A percentile compares a stretch with the other conserved stretches of the same genome.
phyloP scores from a whole-genome alignment of 2,888 invertebrate genomes.

The Theretra japonica region DNA sequence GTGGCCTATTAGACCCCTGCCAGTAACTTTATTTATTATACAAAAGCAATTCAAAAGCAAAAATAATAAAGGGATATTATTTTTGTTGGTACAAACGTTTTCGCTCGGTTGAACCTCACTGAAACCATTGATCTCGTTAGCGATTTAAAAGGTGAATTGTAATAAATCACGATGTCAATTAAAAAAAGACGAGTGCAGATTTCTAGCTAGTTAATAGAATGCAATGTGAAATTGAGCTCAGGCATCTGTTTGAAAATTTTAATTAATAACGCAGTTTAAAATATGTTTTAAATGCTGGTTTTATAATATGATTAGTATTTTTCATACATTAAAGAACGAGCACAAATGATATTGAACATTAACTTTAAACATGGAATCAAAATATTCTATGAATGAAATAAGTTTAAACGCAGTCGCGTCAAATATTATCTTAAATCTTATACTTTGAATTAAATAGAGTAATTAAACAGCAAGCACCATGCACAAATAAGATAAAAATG shows the following conservation, averaged over 20 bases:
- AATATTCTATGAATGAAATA: no score
- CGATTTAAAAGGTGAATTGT: conserved; percentile 36
- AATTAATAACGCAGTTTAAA: background rate
- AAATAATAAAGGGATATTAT: conserved; percentile 19
- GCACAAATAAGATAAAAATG: background rate
- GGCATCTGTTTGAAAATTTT: conserved; percentile 38
- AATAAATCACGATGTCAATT: conserved; percentile 59
- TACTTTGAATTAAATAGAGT: no score
- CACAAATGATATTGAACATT: no score
- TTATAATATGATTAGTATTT: background rate
- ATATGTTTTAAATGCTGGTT: background rate
- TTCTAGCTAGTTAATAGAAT: conserved; percentile 57
- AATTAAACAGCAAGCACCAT: background rate
- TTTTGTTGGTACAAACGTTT: conserved; percentile 17
- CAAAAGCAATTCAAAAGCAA: conserved; percentile 17
- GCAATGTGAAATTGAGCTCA: conserved; percentile 51
- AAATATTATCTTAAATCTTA: no score
- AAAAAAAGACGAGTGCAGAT: conserved; percentile 55
- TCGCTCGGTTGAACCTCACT: background rate
- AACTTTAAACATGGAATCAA: no score
- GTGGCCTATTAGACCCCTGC: conserved; percentile 24
- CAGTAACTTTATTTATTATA: conserved; percentile 18
- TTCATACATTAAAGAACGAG: no score
- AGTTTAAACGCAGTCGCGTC: no score
- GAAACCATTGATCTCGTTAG: conserved; percentile 9